Base-by-base conservation (phyloP, 1,140 invertebrate genomes). In the Asobara japonica region DNA sequence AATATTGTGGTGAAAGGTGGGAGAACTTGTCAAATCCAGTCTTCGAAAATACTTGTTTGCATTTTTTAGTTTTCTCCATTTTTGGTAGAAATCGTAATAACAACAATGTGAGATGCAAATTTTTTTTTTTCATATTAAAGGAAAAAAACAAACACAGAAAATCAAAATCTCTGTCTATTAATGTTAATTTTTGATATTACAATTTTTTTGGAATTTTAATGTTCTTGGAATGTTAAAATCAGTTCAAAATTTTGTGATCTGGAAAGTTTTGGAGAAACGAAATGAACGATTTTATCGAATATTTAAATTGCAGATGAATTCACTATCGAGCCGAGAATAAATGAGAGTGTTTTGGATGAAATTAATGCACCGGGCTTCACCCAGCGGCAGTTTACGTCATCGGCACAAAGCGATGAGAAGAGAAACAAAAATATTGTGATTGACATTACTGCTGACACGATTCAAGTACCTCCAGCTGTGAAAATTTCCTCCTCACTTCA, bases 311-410 rank as follows among this genome's bases (percentile, higher is more conserved):
- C 62, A 88, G 86, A 85, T 76, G 85, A 85, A 60, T 85, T 86
- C 77, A 67, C 78, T 1, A 84, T 83, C 18, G 85, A 84, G 38
- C 83, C 81, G 33, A 85, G 81, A 76, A 81, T 84, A 51, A 82
- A 82, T 65, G 73, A 76, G 29, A 68, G 78, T 27, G 48, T 83
- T 25, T 73, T 88, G 4, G 84, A 88, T 0, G 87, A 88, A 78
- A 88, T 88, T 36, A 88, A 88, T 76, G 77, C 83, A 0, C 82
- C 86, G 64, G 79, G 81, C 64, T 88, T 88, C 72, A 77, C 80
- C 27, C 85, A 80, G 13, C 88, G 87, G 67, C 80, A 83, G 61
- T 88, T 88, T 73, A 64, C 77, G 3, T 84, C 83, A 0, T 82
- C 84, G 1, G 78, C 79, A 16, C 78, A 78, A 65, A 71, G 10